phyloP scores from a whole-genome alignment of 1,140 invertebrate species.

The Listronotus bonariensis region DNA sequence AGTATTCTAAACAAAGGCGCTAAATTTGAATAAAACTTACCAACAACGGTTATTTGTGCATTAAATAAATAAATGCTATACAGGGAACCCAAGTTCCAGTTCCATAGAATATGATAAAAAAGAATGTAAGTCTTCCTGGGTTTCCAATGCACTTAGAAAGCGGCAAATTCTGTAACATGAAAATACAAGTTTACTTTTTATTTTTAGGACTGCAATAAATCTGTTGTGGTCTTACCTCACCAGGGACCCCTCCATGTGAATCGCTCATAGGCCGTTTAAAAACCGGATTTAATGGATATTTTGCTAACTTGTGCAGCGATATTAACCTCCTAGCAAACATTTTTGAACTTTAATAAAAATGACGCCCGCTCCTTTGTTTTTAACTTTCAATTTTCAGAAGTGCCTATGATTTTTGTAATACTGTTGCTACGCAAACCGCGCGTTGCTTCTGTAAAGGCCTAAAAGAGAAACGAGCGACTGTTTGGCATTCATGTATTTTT shows the following conservation, averaged over 20 bases:
- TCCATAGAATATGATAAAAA: slow-evolving; percentile 30
- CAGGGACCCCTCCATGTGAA: slow-evolving; percentile 12
- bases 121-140: slow-evolving; percentile 15
- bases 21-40: background rate
- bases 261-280: slow-evolving; percentile 6
- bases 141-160: slow-evolving; percentile 25
- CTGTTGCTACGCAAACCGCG: too few relatives aligned
- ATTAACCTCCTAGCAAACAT: background rate
- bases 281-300: slow-evolving; percentile 8
- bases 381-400: background rate
- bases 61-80: slow-evolving; percentile 29
- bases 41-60: slow-evolving; percentile 27
- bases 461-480: too few relatives aligned
- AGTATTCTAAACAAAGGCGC: background rate
- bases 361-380: slow-evolving; percentile 2
- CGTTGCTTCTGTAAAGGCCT: too few relatives aligned
- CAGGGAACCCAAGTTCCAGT: slow-evolving; percentile 24
- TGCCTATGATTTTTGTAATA: too few relatives aligned
- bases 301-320: background rate
- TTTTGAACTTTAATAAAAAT: slow-evolving; percentile 1
- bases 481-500: too few relatives aligned
- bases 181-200: background rate
- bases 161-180: slow-evolving; percentile 26
- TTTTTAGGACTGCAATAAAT: background rate
- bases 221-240: slow-evolving; percentile 17